A percentile compares a stretch with the other conserved stretches of the same genome.
These are phyloP conservation scores for Clarias pachynema DNA, from an alignment of 2,797 vertebrate species.

Conservation along the genomic window DNA sequence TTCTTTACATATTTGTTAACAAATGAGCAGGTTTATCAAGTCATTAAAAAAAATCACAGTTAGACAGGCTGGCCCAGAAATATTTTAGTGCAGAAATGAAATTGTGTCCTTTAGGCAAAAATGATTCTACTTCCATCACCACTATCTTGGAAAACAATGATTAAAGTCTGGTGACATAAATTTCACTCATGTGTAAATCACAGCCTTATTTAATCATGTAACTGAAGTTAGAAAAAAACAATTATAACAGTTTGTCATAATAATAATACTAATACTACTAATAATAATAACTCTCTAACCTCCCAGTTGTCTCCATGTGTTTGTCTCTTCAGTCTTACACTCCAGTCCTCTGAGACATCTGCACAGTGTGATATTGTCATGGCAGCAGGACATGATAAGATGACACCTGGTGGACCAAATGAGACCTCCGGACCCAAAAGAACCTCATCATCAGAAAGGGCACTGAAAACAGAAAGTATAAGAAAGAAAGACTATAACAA, in stretches of 20 bases:
- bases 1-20: not conserved
- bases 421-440: constrained; percentile 92
- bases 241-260: not conserved
- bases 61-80: not conserved
- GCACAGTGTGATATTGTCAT: constrained; percentile 94
- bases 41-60: not conserved
- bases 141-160: not conserved
- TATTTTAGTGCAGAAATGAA: not conserved
- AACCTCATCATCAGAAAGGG: constrained; percentile 84
- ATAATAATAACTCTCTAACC: constrained; percentile 73
- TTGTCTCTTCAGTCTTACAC: constrained; percentile 86
- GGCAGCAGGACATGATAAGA: constrained; percentile 84
- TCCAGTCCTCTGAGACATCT: constrained; percentile 88
- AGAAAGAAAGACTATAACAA: not conserved
- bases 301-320: constrained; percentile 89
- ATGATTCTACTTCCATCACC: not conserved
- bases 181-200: not conserved
- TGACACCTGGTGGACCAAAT: constrained; percentile 86
- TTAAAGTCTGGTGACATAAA: not conserved
- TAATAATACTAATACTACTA: not conserved
- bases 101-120: not conserved
- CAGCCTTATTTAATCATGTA: not conserved
- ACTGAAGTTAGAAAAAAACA: not conserved
- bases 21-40: not conserved
- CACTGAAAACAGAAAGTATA: constrained; percentile 67